phyloP scores from a whole-genome alignment of 2,113 vertebrate genomes.

The Electrona antarctica region DNA sequence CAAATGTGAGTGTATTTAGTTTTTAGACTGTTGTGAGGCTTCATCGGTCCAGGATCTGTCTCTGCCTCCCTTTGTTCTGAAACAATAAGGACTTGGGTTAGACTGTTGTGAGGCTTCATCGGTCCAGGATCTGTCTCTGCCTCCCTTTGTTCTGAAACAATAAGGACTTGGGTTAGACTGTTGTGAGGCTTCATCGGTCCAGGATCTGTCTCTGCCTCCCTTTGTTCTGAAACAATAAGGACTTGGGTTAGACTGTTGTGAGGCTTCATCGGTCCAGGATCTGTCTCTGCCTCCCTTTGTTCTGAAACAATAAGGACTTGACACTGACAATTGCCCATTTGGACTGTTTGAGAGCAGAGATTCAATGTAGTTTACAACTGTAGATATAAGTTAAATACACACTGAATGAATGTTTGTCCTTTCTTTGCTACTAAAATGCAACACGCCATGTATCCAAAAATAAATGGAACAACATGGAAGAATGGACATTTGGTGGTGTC shows the following conservation, averaged over 20 bases:
- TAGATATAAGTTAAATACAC: constrained; percentile 9
- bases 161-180: too few species aligned
- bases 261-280: too few species aligned
- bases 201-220: too few species aligned
- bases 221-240: not conserved
- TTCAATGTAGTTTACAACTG: constrained; percentile 5
- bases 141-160: not conserved
- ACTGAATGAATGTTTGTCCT: constrained; percentile 40
- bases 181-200: too few species aligned
- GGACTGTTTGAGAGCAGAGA: not conserved
- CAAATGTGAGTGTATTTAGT: too few species aligned
- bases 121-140: too few species aligned
- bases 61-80: not conserved
- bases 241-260: too few species aligned
- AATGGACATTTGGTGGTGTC: constrained; percentile 62
- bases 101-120: too few species aligned
- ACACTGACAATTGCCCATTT: not conserved
- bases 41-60: too few species aligned
- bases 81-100: too few species aligned
- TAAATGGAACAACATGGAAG: constrained; percentile 57
- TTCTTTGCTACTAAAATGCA: constrained; percentile 38
- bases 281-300: not conserved
- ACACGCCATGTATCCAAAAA: constrained; percentile 56
- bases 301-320: not conserved
- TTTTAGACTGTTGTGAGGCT: too few species aligned